Percentiles rank a stretch among this genome's conserved stretches.
These are phyloP conservation scores for Cebidichthys violaceus DNA, from an alignment of 2,113 vertebrate species.

Conservation along the genomic window DNA sequence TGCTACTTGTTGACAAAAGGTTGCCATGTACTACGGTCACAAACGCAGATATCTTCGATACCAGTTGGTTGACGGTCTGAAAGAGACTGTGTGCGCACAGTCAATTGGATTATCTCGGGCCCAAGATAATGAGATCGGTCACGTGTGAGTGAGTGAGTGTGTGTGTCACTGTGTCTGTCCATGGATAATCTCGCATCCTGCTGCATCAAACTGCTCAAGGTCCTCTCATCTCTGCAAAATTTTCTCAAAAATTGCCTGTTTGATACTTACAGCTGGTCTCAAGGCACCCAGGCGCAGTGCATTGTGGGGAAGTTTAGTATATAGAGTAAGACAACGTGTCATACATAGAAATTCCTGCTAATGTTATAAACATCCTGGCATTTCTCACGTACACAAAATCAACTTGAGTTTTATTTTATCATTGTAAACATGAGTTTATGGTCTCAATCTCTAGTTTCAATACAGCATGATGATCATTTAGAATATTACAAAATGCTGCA, in stretches of 20 bases:
- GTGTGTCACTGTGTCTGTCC: not conserved
- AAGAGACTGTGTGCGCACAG: not conserved
- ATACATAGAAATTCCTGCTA: not conserved
- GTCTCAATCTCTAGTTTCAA: too few relatives aligned
- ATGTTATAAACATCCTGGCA: too few relatives aligned
- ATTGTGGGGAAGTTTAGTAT: not conserved
- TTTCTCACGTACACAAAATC: too few relatives aligned
- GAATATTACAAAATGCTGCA: too few relatives aligned
- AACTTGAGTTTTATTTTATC: too few relatives aligned
- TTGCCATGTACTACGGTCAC: not conserved
- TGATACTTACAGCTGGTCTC: not conserved
- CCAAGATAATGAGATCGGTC: not conserved
- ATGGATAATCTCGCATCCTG: not conserved
- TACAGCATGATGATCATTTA: too few relatives aligned
- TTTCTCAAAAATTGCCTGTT: too few relatives aligned
- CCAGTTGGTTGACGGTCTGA: not conserved
- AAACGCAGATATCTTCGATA: not conserved
- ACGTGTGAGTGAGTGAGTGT: not conserved
- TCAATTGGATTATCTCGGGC: not conserved
- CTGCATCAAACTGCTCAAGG: not conserved
- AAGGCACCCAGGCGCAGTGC: not conserved
- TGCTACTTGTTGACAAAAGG: not conserved
- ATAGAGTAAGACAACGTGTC: not conserved
- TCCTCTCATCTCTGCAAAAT: not conserved
- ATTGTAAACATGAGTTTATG: too few relatives aligned